phyloP scores from a whole-genome alignment of 92 coral and sea anemone genomes.

The Actinostola sp. region DNA sequence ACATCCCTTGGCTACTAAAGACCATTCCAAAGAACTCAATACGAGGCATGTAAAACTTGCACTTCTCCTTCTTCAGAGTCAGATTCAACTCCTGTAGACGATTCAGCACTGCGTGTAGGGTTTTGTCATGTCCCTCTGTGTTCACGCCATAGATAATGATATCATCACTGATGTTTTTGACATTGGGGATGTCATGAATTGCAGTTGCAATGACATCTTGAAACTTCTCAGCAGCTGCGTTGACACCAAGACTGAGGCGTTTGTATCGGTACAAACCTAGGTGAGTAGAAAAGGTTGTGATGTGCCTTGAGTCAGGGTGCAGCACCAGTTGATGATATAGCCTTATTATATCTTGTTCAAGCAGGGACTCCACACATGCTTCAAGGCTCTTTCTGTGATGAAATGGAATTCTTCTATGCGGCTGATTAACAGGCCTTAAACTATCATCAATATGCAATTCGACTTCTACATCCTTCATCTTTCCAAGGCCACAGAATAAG shows the following conservation, averaged over 20 bases:
- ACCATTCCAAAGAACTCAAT: slow-evolving; percentile 49
- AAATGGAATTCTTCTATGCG: slow-evolving; percentile 59
- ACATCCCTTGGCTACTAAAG: slow-evolving; percentile 48
- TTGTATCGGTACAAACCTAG: slow-evolving; percentile 60
- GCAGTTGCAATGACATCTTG: slow-evolving; percentile 45
- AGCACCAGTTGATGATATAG: slow-evolving; percentile 50
- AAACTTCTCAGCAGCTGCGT: slow-evolving; percentile 52
- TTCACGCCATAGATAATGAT: slow-evolving; percentile 47
- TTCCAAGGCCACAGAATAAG: slow-evolving; percentile 65
- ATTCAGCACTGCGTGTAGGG: slow-evolving; percentile 37
- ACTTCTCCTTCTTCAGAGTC: slow-evolving; percentile 43
- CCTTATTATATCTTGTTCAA: slow-evolving; percentile 43
- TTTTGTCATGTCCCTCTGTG: slow-evolving; percentile 47
- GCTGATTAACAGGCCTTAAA: slow-evolving; percentile 48
- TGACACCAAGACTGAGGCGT: slow-evolving; percentile 44
- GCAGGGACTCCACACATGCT: slow-evolving; percentile 23
- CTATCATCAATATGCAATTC: slow-evolving; percentile 56
- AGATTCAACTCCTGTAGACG: slow-evolving; percentile 42
- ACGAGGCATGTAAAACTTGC: slow-evolving; percentile 34
- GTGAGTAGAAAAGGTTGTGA: slow-evolving; percentile 63
- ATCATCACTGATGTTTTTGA: slow-evolving; percentile 59
- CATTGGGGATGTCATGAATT: slow-evolving; percentile 36
- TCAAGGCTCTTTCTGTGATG: slow-evolving; percentile 51
- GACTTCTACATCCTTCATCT: slow-evolving; percentile 55
- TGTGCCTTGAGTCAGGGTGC: slow-evolving; percentile 47